A percentile compares a stretch with the other conserved stretches of the same genome.
These are phyloP conservation scores for Polyergus mexicanus DNA, from an alignment of 1,140 invertebrate genomes.

Conservation along the genomic window DNA sequence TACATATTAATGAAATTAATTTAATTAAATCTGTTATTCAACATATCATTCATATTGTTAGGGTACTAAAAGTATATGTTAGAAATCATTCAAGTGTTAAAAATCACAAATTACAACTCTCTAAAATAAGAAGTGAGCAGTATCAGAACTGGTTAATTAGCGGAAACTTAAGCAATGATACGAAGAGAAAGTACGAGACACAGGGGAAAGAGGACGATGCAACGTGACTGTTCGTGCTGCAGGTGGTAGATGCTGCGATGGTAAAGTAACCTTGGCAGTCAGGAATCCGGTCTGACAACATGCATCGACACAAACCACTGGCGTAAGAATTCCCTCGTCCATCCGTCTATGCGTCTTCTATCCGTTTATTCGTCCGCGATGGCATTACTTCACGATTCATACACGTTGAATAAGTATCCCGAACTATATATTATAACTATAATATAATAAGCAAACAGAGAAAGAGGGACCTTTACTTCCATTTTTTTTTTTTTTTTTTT, in stretches of 20 bases:
- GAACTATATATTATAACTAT: background rate
- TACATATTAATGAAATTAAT: too few species aligned
- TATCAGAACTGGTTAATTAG: slow-evolving; percentile 30
- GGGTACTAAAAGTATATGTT: background rate
- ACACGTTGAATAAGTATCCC: slow-evolving; percentile 12
- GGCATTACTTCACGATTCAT: background rate
- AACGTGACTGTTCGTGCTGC: slow-evolving; percentile 41
- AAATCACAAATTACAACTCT: background rate
- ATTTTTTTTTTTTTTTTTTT: too few species aligned
- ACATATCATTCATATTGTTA: background rate
- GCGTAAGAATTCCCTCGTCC: slow-evolving; percentile 68
- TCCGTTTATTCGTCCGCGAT: slow-evolving; percentile 38
- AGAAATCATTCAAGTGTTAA: background rate
- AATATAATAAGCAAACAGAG: background rate
- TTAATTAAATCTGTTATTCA: too few species aligned
- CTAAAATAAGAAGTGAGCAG: background rate
- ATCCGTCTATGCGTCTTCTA: slow-evolving; percentile 32
- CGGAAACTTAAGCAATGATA: background rate
- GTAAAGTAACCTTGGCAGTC: slow-evolving; percentile 80
- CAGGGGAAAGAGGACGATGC: slow-evolving; percentile 36
- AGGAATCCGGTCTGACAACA: slow-evolving; percentile 82
- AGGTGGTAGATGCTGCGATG: slow-evolving; percentile 52
- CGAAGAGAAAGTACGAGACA: slow-evolving; percentile 25
- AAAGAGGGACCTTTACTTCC: too few species aligned
- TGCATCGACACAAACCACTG: slow-evolving; percentile 77